Percentiles rank a stretch among this genome's conserved stretches.
Evolutionary conservation across 2,113 vertebrate genomes (phyloP).

Genomic region (Mormyrus lacerda): DNA sequence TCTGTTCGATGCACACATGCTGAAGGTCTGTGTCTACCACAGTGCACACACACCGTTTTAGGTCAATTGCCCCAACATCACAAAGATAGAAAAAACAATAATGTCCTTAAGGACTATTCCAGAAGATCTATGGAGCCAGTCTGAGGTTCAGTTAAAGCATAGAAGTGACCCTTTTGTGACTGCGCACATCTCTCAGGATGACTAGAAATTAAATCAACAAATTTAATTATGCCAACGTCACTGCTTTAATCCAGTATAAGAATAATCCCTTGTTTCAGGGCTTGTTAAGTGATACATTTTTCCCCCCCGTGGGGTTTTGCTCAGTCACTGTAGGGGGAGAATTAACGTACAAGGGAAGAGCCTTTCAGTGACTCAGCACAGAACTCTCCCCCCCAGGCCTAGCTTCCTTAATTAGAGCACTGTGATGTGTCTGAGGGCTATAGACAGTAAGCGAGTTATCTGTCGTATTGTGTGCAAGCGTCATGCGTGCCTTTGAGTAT

Average conservation of each 20-base stretch:
- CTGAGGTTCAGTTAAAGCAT: neutral
- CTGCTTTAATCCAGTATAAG: constrained; percentile 39
- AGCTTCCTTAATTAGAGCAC: constrained; percentile 26
- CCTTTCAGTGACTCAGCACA: constrained; percentile 3
- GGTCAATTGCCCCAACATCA: neutral
- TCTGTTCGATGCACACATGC: neutral
- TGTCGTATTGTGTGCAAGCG: neutral
- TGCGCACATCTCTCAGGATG: constrained; percentile 35
- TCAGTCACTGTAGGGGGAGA: neutral
- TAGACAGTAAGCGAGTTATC: constrained; percentile 6
- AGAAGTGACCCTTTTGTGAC: constrained; percentile 39
- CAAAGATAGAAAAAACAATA: constrained; percentile 4
- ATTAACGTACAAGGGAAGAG: neutral
- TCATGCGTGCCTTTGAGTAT: neutral
- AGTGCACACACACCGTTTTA: neutral
- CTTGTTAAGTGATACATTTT: constrained; percentile 34
- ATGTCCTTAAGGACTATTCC: neutral
- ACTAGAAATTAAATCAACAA: constrained; percentile 52
- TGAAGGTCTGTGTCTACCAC: neutral
- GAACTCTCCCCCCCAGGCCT: neutral
- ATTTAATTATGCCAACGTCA: constrained; percentile 47
- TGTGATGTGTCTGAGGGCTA: constrained; percentile 22
- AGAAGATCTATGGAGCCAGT: neutral
- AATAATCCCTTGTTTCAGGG: constrained; percentile 44
- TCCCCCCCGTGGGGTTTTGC: constrained; percentile 11